phyloP scores from a whole-genome alignment of 2,113 vertebrate genomes.

The Alosa alosa region DNA sequence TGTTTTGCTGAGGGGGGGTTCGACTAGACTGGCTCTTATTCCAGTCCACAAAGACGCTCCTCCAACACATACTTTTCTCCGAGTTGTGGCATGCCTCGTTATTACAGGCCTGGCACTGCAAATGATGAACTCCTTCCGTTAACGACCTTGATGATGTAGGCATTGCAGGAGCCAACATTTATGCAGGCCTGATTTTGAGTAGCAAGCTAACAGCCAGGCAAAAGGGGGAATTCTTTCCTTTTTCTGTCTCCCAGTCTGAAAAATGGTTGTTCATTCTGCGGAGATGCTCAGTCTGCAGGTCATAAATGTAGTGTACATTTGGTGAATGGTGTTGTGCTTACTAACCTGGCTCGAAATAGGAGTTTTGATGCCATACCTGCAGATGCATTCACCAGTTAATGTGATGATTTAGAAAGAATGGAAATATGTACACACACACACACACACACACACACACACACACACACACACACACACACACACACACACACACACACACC shows the following conservation, averaged over 20 bases:
- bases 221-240: not conserved
- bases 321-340: not conserved
- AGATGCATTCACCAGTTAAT: not conserved
- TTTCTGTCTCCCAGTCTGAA: not conserved
- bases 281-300: not conserved
- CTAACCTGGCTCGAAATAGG: not conserved
- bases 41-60: not conserved
- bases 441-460: not conserved
- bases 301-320: not conserved
- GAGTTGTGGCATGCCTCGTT: not conserved
- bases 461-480: not conserved
- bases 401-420: not conserved
- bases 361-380: not conserved
- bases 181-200: not conserved
- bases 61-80: not conserved
- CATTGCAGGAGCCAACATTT: not conserved
- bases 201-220: not conserved
- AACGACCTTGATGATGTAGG: slow-evolving; percentile 1
- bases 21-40: slow-evolving; percentile 32
- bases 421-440: not conserved
- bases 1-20: not conserved
- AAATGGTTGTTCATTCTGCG: not conserved
- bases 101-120: not conserved
- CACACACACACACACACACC: not conserved
- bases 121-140: not conserved